These are phyloP conservation scores for Melitaea cinxia DNA, from an alignment of 1,140 invertebrate genomes.

Conservation along the genomic window DNA sequence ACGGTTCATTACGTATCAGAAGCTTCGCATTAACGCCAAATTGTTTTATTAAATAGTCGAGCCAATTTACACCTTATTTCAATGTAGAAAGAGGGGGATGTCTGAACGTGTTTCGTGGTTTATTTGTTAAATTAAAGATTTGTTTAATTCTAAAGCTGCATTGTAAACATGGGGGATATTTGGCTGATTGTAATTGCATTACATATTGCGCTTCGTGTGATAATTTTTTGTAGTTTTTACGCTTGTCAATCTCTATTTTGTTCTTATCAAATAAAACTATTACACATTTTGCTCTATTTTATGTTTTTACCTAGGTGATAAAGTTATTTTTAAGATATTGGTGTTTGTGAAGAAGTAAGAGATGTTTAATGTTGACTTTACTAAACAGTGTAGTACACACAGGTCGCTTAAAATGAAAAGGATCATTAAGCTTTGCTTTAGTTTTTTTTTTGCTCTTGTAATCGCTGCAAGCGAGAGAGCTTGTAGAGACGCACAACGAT, in stretches of 20 bases:
- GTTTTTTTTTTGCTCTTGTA: no score
- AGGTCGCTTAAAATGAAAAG: no score
- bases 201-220: conserved; percentile 27
- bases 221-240: conserved; percentile 15
- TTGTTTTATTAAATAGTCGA: not conserved
- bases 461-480: no score
- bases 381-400: no score
- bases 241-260: not conserved
- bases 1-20: conserved; percentile 18
- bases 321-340: no score
- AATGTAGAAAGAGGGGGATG: not conserved
- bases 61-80: conserved; percentile 18
- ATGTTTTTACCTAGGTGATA: no score
- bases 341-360: no score
- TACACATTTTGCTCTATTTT: no score
- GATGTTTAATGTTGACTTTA: no score
- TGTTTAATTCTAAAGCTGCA: conserved; percentile 36
- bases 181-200: conserved; percentile 11
- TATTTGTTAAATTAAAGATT: conserved; percentile 39
- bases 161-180: conserved; percentile 35
- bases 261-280: no score
- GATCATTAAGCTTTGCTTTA: no score
- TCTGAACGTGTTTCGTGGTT: conserved; percentile 12
- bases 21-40: conserved; percentile 10
- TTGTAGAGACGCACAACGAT: no score